These are phyloP conservation scores for Enteromius treurensis DNA, from an alignment of 2,797 vertebrate genomes.

Conservation along the genomic window DNA sequence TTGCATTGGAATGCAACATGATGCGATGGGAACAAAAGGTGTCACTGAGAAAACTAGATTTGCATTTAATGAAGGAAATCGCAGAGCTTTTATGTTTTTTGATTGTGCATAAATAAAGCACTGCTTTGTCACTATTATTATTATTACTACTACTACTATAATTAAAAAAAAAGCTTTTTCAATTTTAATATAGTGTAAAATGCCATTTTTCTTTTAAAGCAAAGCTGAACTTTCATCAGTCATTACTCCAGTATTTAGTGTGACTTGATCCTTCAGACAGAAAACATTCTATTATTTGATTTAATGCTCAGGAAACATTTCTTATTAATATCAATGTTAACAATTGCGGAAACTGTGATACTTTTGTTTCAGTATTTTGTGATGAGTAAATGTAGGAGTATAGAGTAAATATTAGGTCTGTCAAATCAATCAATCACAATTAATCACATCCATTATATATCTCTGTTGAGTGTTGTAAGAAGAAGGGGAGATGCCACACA, in stretches of 20 bases:
- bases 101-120: background rate
- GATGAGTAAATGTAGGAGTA: background rate
- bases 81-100: background rate
- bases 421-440: background rate
- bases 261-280: background rate
- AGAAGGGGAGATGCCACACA: too few relatives aligned
- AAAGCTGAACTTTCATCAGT: background rate
- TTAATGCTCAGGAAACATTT: background rate
- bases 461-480: too few relatives aligned
- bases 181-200: background rate
- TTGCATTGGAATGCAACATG: background rate
- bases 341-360: background rate
- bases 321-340: background rate
- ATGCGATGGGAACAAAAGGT: background rate
- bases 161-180: background rate
- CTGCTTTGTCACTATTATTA: background rate
- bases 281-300: background rate
- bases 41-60: conserved; percentile 21
- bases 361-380: background rate
- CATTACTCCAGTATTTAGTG: background rate
- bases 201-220: background rate
- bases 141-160: background rate
- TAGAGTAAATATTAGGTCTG: background rate
- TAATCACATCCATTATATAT: background rate
- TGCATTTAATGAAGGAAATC: conserved; percentile 3